phyloP scores from a whole-genome alignment of 1,140 invertebrate genomes.

The Drosophila bocqueti region DNA sequence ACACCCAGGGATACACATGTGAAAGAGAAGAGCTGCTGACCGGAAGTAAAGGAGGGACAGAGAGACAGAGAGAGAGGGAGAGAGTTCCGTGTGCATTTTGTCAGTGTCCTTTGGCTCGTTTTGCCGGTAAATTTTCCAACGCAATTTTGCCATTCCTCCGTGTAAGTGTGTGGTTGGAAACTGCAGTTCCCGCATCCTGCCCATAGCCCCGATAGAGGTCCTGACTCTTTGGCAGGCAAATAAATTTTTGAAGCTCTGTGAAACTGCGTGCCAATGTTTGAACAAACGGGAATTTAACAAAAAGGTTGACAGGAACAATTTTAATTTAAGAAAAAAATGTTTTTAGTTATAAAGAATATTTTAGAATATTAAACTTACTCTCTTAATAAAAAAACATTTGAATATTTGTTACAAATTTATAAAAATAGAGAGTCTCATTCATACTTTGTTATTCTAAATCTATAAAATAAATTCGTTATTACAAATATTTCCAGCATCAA shows the following conservation, averaged over 20 bases:
- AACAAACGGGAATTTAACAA: neutral
- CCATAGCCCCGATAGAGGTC: constrained; percentile 3
- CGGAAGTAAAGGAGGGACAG: constrained; percentile 11
- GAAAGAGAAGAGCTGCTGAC: neutral
- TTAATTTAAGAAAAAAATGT: neutral
- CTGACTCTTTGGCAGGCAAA: constrained; percentile 47
- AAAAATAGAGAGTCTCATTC: too few species aligned
- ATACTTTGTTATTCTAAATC: too few species aligned
- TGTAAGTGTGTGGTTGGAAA: constrained; percentile 24
- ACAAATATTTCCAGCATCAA: too few species aligned
- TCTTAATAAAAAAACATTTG: too few species aligned
- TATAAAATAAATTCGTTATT: too few species aligned
- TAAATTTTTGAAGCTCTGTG: constrained; percentile 20
- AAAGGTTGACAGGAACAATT: neutral
- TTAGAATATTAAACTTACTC: too few species aligned
- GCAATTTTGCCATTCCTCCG: constrained; percentile 63
- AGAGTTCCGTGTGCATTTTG: constrained; percentile 54
- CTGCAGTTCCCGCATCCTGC: constrained; percentile 22
- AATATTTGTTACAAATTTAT: too few species aligned
- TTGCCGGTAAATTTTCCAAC: constrained; percentile 69
- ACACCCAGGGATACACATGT: constrained; percentile 15
- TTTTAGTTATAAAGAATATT: too few species aligned
- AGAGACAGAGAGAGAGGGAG: neutral
- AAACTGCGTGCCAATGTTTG: neutral
- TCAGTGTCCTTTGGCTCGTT: constrained; percentile 47